Conservation (phyloP, 2,888 invertebrate genomes). For the Dicyrtoma fusca region DNA sequence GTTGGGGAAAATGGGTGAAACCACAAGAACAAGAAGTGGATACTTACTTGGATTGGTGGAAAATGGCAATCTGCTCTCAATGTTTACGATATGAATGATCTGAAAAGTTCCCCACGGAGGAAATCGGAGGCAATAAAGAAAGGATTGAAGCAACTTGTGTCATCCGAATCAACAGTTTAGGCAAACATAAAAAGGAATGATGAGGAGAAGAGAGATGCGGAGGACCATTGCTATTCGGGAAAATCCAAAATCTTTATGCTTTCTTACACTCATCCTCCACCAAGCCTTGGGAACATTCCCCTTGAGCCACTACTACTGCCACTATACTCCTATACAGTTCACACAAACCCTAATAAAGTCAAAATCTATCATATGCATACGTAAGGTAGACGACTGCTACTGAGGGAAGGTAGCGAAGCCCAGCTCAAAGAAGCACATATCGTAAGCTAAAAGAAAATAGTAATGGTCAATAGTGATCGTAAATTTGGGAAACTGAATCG, state of each 20-base stretch:
- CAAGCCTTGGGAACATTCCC: no score
- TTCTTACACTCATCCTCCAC: no score
- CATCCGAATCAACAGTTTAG: constrained; percentile 54
- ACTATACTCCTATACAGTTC: not conserved
- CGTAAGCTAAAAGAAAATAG: not conserved
- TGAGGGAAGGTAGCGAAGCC: not conserved
- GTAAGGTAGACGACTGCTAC: not conserved
- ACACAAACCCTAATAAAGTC: no score
- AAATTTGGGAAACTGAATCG: constrained; percentile 2
- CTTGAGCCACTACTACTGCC: not conserved
- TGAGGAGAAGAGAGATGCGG: not conserved
- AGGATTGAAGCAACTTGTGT: constrained; percentile 49
- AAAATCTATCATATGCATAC: no score
- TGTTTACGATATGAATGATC: constrained; percentile 51
- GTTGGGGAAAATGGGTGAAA: constrained; percentile 17
- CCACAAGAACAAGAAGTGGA: constrained; percentile 10
- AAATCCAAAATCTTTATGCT: no score
- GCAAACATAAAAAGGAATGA: constrained; percentile 49
- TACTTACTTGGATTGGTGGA: constrained; percentile 29
- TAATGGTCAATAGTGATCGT: not conserved
- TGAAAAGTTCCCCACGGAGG: constrained; percentile 40
- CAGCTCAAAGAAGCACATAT: not conserved
- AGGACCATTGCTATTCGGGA: not conserved
- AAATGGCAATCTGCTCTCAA: constrained; percentile 47
- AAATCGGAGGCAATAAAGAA: constrained; percentile 51